phyloP scores from a whole-genome alignment of 2,797 vertebrate species.

The Myioborus melanocephalus region DNA sequence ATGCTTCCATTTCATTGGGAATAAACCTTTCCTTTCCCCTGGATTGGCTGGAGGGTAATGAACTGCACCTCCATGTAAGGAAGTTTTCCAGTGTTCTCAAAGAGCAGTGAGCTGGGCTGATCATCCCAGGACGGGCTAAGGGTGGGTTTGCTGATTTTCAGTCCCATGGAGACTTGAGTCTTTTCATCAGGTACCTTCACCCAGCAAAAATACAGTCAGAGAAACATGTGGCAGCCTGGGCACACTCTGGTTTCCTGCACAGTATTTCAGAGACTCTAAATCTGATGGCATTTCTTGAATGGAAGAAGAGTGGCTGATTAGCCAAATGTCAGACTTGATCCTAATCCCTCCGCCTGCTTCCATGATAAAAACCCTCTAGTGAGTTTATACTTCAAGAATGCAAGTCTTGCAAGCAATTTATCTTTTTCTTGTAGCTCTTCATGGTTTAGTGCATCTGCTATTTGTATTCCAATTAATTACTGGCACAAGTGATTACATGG shows the following conservation, averaged over 20 bases:
- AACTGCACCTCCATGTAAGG: not conserved
- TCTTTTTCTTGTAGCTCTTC: not conserved
- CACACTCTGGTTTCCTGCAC: not conserved
- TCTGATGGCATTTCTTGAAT: not conserved
- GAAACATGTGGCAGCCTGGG: not conserved
- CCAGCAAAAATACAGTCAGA: not conserved
- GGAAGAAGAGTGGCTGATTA: not conserved
- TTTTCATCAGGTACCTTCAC: not conserved
- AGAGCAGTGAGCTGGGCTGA: not conserved
- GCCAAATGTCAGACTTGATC: not conserved
- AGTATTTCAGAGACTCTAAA: not conserved
- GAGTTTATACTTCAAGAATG: not conserved
- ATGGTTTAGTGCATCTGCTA: not conserved
- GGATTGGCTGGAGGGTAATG: not conserved
- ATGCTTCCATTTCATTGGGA: not conserved
- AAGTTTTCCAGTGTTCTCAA: not conserved
- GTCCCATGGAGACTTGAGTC: not conserved
- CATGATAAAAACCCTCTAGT: not conserved
- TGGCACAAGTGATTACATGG: not conserved
- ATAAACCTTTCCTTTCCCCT: not conserved
- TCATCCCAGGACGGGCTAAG: not conserved
- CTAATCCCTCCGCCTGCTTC: not conserved
- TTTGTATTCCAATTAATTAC: conserved; percentile 29
- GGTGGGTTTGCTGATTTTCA: not conserved
- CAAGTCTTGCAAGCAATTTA: not conserved